A percentile compares a stretch with the other conserved stretches of the same genome.
Evolutionary conservation across 92 coral and sea anemone species (phyloP).

Genomic region (Bergia sp.): DNA sequence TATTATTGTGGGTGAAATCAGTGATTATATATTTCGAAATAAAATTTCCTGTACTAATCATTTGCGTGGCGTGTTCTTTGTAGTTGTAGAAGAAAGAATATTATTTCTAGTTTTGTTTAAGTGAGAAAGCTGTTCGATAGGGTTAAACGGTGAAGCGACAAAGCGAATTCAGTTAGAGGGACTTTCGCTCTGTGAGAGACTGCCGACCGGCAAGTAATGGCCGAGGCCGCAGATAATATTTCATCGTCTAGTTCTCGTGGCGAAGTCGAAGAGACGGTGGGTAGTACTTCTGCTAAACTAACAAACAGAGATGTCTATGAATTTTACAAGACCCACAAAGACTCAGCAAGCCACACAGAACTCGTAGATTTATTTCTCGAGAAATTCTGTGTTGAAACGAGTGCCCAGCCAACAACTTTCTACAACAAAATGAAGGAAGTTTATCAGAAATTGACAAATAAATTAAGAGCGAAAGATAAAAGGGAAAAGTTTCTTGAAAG

Average conservation of each 20-base stretch:
- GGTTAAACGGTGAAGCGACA: conserved; percentile 35
- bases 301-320: conserved; percentile 31
- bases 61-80: conserved; percentile 25
- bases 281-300: conserved; percentile 33
- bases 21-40: conserved; percentile 26
- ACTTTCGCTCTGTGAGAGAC: not conserved
- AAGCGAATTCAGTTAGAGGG: conserved; percentile 29
- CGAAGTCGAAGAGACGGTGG: conserved; percentile 18
- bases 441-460: conserved; percentile 29
- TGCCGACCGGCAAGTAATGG: conserved; percentile 27
- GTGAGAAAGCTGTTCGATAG: conserved; percentile 24
- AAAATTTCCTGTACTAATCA: conserved; percentile 19
- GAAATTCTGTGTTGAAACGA: conserved; percentile 21
- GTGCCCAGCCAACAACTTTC: conserved; percentile 43
- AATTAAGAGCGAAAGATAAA: conserved; percentile 39
- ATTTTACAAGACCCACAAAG: conserved; percentile 38
- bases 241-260: conserved; percentile 29
- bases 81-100: conserved; percentile 28
- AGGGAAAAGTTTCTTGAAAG: conserved; percentile 31
- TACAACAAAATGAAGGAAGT: conserved; percentile 36
- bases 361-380: conserved; percentile 37
- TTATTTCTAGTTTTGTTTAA: conserved; percentile 37
- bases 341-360: conserved; percentile 36
- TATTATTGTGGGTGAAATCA: not conserved
- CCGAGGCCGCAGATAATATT: conserved; percentile 27